A percentile compares a stretch with the other conserved stretches of the same genome.
Conservation (phyloP, 2,888 invertebrate species). For the Nipponacmea schrenckii region DNA sequence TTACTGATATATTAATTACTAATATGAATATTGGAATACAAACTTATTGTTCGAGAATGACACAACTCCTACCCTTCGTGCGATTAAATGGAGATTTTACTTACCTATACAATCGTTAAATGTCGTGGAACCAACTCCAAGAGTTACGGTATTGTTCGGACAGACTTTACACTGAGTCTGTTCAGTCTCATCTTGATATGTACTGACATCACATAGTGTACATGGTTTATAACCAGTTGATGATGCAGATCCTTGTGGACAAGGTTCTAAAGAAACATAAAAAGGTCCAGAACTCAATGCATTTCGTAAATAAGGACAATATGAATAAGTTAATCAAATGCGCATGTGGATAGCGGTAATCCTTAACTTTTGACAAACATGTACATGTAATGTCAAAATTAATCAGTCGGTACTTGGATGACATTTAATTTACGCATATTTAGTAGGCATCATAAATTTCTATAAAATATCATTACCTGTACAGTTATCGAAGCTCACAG, state of each 20-base stretch:
- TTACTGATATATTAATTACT: too few species aligned
- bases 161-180: constrained; percentile 14
- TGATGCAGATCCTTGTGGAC: constrained; percentile 17
- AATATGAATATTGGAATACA: too few species aligned
- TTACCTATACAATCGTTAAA: constrained; percentile 16
- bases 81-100: too few species aligned
- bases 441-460: constrained; percentile 10
- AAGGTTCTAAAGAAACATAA: constrained; percentile 12
- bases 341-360: too few species aligned
- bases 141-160: constrained; percentile 5
- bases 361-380: too few species aligned
- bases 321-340: too few species aligned
- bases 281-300: constrained; percentile 1
- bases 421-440: too few species aligned
- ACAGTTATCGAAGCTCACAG: not conserved
- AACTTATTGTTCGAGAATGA: too few species aligned
- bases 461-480: too few species aligned
- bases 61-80: too few species aligned
- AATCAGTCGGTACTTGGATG: too few species aligned
- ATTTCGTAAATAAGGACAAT: constrained; percentile 17
- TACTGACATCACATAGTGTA: constrained; percentile 15
- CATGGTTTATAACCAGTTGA: constrained; percentile 18
- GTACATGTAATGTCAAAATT: too few species aligned
- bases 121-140: not conserved
- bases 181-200: constrained; percentile 14